Evolutionary conservation across 2,888 invertebrate genomes (phyloP).

Genomic region (Anarsia innoxiella): DNA sequence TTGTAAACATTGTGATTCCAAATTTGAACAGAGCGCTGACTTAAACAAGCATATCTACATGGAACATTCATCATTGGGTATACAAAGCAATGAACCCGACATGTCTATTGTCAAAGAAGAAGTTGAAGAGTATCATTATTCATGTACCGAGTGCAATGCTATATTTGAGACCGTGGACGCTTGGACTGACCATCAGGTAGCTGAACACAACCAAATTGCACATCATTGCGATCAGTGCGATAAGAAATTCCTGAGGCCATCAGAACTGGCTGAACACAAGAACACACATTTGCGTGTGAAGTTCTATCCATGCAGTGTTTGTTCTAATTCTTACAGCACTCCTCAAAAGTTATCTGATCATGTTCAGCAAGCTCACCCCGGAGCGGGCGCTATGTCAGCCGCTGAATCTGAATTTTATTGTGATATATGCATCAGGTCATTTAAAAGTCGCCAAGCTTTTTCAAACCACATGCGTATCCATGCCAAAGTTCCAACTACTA

Average conservation of each 20-base stretch:
- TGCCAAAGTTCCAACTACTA: slow-evolving; percentile 67
- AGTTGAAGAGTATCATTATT: slow-evolving; percentile 71
- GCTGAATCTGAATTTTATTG: slow-evolving; percentile 67
- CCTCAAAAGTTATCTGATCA: slow-evolving; percentile 76
- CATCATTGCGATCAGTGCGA: slow-evolving; percentile 78
- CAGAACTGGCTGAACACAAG: slow-evolving; percentile 78
- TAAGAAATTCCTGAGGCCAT: slow-evolving; percentile 75
- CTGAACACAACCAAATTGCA: slow-evolving; percentile 69
- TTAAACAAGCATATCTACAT: slow-evolving; percentile 76
- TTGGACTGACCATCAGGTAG: slow-evolving; percentile 75
- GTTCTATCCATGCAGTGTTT: slow-evolving; percentile 76
- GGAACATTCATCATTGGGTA: slow-evolving; percentile 64
- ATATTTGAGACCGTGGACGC: slow-evolving; percentile 73
- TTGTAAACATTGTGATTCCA: slow-evolving; percentile 76
- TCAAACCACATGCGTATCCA: slow-evolving; percentile 74
- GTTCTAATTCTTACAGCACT: slow-evolving; percentile 77
- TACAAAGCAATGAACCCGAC: slow-evolving; percentile 43
- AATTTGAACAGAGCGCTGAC: slow-evolving; percentile 71
- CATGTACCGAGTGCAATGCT: slow-evolving; percentile 77
- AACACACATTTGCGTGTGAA: slow-evolving; percentile 80
- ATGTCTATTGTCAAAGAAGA: slow-evolving; percentile 68
- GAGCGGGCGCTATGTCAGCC: slow-evolving; percentile 33
- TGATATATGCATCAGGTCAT: slow-evolving; percentile 75
- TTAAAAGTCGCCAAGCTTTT: slow-evolving; percentile 73
- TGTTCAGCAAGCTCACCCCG: slow-evolving; percentile 67